Evolutionary conservation across 2,797 vertebrate species (phyloP).

Genomic region (Phoeniculus purpureus): DNA sequence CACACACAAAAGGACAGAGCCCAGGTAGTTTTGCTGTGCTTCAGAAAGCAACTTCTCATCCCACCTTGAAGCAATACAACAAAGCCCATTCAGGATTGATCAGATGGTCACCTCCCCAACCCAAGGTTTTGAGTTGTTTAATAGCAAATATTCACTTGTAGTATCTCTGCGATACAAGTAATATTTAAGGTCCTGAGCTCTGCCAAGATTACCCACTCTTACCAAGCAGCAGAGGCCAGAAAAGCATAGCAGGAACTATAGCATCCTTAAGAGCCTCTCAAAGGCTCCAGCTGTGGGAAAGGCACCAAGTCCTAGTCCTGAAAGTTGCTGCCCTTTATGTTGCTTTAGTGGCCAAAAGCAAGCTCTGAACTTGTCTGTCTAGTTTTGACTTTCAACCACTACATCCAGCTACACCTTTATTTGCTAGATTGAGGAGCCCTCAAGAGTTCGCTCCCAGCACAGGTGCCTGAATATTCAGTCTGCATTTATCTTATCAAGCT

Average conservation of each 20-base stretch:
- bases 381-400: constrained; percentile 55
- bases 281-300: background rate
- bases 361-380: constrained; percentile 31
- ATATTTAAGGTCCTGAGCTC: background rate
- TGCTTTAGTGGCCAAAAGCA: background rate
- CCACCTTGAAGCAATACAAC: background rate
- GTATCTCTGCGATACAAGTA: background rate
- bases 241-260: background rate
- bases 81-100: background rate
- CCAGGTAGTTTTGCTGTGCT: background rate
- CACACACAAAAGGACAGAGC: background rate
- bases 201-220: background rate
- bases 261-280: background rate
- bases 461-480: background rate
- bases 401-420: constrained; percentile 64
- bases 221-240: background rate
- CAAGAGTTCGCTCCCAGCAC: constrained; percentile 48
- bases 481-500: constrained; percentile 52
- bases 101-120: background rate
- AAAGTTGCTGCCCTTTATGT: constrained; percentile 8
- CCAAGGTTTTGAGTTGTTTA: background rate
- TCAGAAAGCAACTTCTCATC: background rate
- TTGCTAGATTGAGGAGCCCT: constrained; percentile 55
- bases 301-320: background rate
- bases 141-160: background rate